Evolutionary conservation across 2,113 vertebrate species (phyloP), one percentile per base, ranked within the genome.

Genomic region (Ondatra zibethicus): DNA sequence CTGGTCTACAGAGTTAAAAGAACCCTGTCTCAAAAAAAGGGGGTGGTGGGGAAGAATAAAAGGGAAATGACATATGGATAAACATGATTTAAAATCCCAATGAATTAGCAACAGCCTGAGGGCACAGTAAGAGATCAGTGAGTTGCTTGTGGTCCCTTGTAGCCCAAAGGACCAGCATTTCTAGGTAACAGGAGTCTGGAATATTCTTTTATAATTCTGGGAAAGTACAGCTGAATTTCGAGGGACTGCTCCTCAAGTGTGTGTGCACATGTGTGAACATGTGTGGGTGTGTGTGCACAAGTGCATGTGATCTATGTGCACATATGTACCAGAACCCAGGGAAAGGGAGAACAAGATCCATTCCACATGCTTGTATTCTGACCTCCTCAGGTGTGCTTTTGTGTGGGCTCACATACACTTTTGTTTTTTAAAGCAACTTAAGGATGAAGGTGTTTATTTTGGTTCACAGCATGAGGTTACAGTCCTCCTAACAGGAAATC

Each of bases 1-100:
- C 58, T 58, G 58, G 58, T 58, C 58, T 58, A 58, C 58, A 58
- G 58, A 58, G 19, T 58, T 58, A 58, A 58, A 58, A 58, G 58
- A 58, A 21, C 58, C 19, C 17, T 58, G 58, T 58, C 58, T 58
- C 58, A 58, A 50, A 50, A 50, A 58, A 58, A 58, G 21, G 21
- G 58, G 58, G 7, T 6, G 47, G 47, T n/a, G n/a, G 47, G 5
- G 47, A 7, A 50, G 47, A 21, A 58, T n/a, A 58, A 58, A 58
- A 52, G 87, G 61, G 27, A 97, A 94, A 27, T 9, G 33, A 17
- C 42, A 14, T 65, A 47, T 45, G 73, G 95, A 58, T 70, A 70
- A 70, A 45, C 61, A 93, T 10, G 17, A 52, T 73, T 93, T 78
- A 82, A 95, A 89, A 92, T 86, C 42, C 52, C n/a, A 61, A 39